A percentile compares a stretch with the other conserved stretches of the same genome.
These are phyloP conservation scores for Pelvicachromis taeniatus DNA, from an alignment of 2,113 vertebrate genomes.

Conservation along the genomic window DNA sequence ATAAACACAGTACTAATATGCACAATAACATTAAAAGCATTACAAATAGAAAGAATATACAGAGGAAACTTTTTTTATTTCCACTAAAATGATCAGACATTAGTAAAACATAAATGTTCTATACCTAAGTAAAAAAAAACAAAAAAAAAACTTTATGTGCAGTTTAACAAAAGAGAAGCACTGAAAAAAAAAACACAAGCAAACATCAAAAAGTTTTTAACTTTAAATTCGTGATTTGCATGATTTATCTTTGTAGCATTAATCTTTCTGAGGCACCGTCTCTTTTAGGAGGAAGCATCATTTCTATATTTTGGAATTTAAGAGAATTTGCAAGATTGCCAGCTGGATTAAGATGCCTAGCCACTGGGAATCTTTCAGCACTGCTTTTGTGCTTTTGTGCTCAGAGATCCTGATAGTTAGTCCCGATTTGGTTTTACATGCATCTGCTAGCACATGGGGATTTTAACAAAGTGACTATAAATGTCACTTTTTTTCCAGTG, in stretches of 20 bases:
- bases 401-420: not conserved
- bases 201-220: too few species aligned
- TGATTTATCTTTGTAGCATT: not conserved
- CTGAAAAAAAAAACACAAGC: too few species aligned
- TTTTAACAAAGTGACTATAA: not conserved
- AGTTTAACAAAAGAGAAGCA: too few species aligned
- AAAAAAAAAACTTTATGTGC: too few species aligned
- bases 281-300: not conserved
- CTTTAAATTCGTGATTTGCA: too few species aligned
- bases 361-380: not conserved
- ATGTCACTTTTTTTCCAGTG: not conserved
- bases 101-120: not conserved
- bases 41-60: too few species aligned
- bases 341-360: not conserved
- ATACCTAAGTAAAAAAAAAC: not conserved
- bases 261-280: not conserved
- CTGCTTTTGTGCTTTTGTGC: not conserved
- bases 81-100: not conserved
- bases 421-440: not conserved
- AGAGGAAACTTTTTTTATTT: not conserved
- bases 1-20: too few species aligned
- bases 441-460: not conserved
- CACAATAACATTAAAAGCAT: too few species aligned
- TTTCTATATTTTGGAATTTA: not conserved
- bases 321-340: not conserved